These are phyloP conservation scores for Hermaeophaga mercurialis DNA, from an alignment of 2,888 invertebrate species.

Conservation along the genomic window DNA sequence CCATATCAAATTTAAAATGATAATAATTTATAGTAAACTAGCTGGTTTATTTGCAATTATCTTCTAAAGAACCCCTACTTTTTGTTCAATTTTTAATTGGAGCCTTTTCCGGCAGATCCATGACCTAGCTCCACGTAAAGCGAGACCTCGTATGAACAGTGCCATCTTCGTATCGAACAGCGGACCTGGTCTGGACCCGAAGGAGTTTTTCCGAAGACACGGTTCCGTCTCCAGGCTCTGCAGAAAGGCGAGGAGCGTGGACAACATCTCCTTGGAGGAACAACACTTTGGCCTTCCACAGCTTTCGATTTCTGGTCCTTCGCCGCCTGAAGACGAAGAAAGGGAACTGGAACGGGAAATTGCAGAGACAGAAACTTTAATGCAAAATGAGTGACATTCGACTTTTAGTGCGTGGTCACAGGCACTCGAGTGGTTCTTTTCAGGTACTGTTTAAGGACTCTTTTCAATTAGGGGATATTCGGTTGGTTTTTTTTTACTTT, in stretches of 20 bases:
- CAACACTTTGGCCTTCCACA: constrained; percentile 71
- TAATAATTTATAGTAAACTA: no score
- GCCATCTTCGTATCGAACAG: constrained; percentile 83
- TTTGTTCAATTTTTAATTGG: no score
- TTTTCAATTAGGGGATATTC: no score
- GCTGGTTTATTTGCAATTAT: no score
- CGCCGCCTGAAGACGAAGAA: constrained; percentile 41
- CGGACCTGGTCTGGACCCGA: constrained; percentile 76
- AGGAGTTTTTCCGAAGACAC: constrained; percentile 79
- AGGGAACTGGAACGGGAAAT: constrained; percentile 22
- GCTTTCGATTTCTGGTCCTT: constrained; percentile 70
- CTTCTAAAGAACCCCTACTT: no score
- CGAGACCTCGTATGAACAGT: constrained; percentile 81
- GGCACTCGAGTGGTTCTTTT: constrained; percentile 4
- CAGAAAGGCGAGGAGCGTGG: constrained; percentile 78
- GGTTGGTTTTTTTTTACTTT: no score
- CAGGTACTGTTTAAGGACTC: background rate
- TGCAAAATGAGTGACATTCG: constrained; percentile 29
- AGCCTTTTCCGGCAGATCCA: constrained; percentile 36
- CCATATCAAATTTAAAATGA: no score
- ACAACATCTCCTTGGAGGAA: constrained; percentile 67
- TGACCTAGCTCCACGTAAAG: constrained; percentile 59
- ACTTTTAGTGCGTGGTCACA: background rate
- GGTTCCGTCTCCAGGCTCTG: constrained; percentile 81
- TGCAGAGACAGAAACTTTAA: constrained; percentile 30